These are phyloP conservation scores for Gymnogyps californianus DNA, from an alignment of 2,113 vertebrate species.

Conservation along the genomic window DNA sequence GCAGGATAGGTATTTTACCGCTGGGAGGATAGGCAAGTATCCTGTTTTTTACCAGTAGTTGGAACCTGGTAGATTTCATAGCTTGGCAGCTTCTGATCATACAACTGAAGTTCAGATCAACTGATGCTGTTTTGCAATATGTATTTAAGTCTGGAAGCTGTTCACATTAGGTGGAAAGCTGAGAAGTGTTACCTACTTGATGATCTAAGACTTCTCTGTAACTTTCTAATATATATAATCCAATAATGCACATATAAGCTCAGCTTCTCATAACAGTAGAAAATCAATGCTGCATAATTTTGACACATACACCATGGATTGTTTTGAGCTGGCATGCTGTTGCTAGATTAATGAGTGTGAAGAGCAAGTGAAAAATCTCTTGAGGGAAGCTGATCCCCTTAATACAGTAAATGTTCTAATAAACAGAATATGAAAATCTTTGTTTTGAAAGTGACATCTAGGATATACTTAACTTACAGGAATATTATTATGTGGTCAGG, in stretches of 20 bases:
- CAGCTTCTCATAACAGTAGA: not conserved
- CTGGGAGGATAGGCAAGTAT: not conserved
- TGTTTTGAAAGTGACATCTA: not conserved
- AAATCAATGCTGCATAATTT: not conserved
- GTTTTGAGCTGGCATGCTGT: not conserved
- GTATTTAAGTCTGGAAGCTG: not conserved
- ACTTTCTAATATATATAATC: not conserved
- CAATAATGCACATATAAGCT: not conserved
- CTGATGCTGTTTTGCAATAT: not conserved
- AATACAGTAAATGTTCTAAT: not conserved
- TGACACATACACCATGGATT: not conserved
- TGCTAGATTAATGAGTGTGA: not conserved
- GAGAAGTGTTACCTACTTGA: not conserved
- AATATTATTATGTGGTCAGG: not conserved
- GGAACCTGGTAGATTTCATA: not conserved
- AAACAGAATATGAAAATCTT: not conserved
- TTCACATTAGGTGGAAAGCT: not conserved
- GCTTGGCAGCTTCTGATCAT: not conserved
- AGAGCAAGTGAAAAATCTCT: not conserved
- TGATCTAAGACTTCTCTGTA: not conserved
- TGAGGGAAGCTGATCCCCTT: not conserved
- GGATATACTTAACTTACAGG: not conserved
- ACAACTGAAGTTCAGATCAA: not conserved
- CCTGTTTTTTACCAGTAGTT: not conserved
- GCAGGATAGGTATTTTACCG: not conserved